These are phyloP conservation scores for Sebastes fasciatus DNA, from an alignment of 2,113 vertebrate genomes.

Conservation along the genomic window DNA sequence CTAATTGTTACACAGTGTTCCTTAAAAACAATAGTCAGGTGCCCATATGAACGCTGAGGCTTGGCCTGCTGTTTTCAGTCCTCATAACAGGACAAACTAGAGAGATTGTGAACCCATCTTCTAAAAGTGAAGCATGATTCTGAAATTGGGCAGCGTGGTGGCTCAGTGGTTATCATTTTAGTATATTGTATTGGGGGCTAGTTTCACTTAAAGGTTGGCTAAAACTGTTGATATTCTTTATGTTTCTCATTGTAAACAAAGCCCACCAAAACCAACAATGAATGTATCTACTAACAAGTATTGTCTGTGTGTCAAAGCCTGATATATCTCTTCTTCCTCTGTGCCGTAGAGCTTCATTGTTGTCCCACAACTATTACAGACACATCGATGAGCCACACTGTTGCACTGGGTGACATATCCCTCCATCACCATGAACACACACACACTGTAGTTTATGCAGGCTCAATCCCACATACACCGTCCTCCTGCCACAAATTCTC, in stretches of 20 bases:
- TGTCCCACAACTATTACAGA: not conserved
- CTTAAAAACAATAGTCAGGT: not conserved
- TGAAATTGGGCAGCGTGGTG: not conserved
- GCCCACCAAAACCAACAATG: no score
- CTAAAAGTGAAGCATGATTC: not conserved
- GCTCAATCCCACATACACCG: not conserved
- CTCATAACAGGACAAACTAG: not conserved
- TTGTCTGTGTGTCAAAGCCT: not conserved
- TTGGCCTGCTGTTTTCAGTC: not conserved
- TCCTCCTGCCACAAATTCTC: not conserved
- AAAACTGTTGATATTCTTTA: not conserved
- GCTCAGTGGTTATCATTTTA: not conserved
- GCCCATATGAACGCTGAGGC: not conserved
- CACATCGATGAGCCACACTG: not conserved
- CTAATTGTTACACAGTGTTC: no score
- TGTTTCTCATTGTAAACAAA: no score
- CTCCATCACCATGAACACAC: not conserved
- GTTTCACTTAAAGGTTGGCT: not conserved
- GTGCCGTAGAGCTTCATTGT: not conserved
- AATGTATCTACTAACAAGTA: no score
- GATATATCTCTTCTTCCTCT: not conserved
- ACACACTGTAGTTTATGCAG: not conserved
- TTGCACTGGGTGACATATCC: not conserved
- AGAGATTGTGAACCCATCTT: not conserved
- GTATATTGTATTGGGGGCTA: not conserved